phyloP scores from a whole-genome alignment of 1,140 invertebrate genomes.

The Bombus fervidus region DNA sequence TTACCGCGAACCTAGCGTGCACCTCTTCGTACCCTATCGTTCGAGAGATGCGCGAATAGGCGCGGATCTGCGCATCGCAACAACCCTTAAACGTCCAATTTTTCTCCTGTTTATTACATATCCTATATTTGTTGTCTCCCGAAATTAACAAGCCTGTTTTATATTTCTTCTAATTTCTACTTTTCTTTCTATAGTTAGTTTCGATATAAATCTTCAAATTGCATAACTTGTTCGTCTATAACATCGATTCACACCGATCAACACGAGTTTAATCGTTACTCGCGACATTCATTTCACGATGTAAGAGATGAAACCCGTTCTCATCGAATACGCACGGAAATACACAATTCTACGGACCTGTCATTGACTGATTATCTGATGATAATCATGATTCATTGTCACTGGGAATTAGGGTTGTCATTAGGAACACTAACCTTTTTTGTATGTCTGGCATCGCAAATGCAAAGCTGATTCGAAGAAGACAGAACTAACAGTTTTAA shows the following conservation, averaged over 20 bases:
- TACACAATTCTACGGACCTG: not conserved
- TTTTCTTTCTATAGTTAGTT: not conserved
- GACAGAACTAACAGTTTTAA: not conserved
- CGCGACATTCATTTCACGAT: not conserved
- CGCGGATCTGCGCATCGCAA: constrained; percentile 2
- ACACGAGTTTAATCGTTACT: not conserved
- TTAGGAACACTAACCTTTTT: constrained; percentile 43
- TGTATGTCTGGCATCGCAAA: constrained; percentile 10
- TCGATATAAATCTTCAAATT: too few species aligned
- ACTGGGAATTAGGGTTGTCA: too few species aligned
- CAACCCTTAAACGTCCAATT: not conserved
- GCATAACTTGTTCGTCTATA: not conserved
- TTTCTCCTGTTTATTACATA: not conserved
- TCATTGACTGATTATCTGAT: not conserved
- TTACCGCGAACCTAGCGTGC: not conserved
- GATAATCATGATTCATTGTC: not conserved
- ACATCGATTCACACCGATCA: not conserved
- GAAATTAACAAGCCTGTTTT: not conserved
- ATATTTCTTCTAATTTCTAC: not conserved
- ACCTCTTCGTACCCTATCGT: constrained; percentile 1
- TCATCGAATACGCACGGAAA: too few species aligned
- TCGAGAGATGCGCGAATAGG: constrained; percentile 28
- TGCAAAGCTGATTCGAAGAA: not conserved
- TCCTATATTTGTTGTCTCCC: not conserved
- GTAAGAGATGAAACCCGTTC: not conserved